Evolutionary conservation across 2,797 vertebrate genomes (phyloP), one percentile per base, ranked within the genome.

Genomic region (Molossus alvarezi): DNA sequence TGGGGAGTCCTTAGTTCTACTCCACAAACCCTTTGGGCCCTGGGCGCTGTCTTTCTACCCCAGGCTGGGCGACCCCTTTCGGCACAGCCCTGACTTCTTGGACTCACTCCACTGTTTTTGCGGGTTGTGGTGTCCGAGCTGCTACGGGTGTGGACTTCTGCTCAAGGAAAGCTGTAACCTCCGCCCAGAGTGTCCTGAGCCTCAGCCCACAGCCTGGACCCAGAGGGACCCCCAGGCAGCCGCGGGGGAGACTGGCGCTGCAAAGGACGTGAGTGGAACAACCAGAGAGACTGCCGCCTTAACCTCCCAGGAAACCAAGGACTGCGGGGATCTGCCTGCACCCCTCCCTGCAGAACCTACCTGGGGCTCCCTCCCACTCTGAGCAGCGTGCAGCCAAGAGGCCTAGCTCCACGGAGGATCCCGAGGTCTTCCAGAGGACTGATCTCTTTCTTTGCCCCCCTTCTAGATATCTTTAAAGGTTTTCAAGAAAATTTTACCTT

Each of bases 401-500:
- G 33, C 33, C 33, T 33, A 33, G 33, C 33, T 33, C 33, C 60
- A 0, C 5, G 0, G 48, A 89, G 17, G 17, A 6, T 29, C 67
- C 57, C 1, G 8, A 33, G 33, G 33, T n/a, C 55, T 41, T 37
- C 20, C 8, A 1, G 12, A 57, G 12, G 6, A 20, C 53, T 1
- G 25, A 45, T 45, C 51, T 21, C 72, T n/a, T 79, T 80, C 48
- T 77, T 64, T 23, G 17, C 45, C 20, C 29, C 11, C 45, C 45
- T 27, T 8, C 20, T 57, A 45, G 17, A 45, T 2, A n/a, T 45
- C 62, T 57, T 90, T 45, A 69, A 80, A 62, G 45, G 4, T 88
- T 89, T 89, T 57, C 73, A 89, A 79, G 79, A 89, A 79, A 89
- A 37, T 89, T 55, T 65, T 89, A 77, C n/a, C 9, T 25, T 14